Evolutionary conservation across 2,797 vertebrate species (phyloP), one percentile per base, ranked within the genome.

Genomic region (Siniperca undulata): DNA sequence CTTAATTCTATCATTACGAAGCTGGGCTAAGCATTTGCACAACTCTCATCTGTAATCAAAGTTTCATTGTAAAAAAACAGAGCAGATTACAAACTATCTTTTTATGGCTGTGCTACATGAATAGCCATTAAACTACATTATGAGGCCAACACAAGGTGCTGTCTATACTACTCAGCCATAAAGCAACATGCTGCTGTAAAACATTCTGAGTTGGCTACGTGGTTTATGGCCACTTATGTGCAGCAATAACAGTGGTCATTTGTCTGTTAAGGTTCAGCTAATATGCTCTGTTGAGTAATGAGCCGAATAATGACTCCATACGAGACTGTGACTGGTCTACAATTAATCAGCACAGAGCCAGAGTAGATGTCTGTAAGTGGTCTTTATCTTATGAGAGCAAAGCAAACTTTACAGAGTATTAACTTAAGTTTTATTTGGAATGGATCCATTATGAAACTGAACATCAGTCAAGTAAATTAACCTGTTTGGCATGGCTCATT

Each of bases 151-250:
- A 83, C 72, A 82, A 77, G 50, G 59, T 73, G 76, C 56, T 56
- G 53, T 61, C 78, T 68, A 7, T n/a, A 65, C 70, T 67, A 12
- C 36, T 79, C 52, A 22, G 58, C 76, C 79, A 70, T 84, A 70
- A 90, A 80, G 66, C 10, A 8, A 61, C 68, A 81, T 58, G 83
- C 66, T 61, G 76, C 70, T 75, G 80, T 82, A 78, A 90, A 91
- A 85, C 78, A 81, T 74, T 68, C 53, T 56, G 74, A 79, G 62
- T 78, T 73, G 58, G 69, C 80, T 62, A 4, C 13, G 75, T 62
- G 73, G 71, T 91, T 91, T 88, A 93, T 89, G 71, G 79, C 81
- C 82, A 83, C 87, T 91, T 86, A 85, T 72, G 74, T 44, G 81
- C 75, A 78, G 83, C 91, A 86, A 70, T 91, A 89, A 88, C 76